Conservation (phyloP, 92 coral and sea anemone genomes). For the Parazoanthus atlanticus region DNA sequence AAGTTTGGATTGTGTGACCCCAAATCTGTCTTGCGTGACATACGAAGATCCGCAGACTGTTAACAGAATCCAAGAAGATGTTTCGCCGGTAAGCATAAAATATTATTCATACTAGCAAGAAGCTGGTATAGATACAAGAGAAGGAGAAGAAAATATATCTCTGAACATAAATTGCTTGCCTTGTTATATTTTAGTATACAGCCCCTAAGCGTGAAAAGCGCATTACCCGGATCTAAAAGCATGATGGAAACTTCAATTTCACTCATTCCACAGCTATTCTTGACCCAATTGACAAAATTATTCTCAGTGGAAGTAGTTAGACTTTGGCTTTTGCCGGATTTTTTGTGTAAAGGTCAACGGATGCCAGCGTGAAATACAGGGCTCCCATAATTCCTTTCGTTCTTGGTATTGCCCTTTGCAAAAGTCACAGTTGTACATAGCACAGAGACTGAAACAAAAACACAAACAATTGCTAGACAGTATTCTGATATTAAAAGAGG, state of each 20-base stretch:
- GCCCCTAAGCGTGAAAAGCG: too few species aligned
- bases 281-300: too few species aligned
- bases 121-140: too few species aligned
- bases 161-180: too few species aligned
- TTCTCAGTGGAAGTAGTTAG: background rate
- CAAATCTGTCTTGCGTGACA: conserved; percentile 18
- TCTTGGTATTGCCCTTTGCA: too few species aligned
- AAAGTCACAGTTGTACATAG: too few species aligned
- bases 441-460: too few species aligned
- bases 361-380: background rate
- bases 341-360: too few species aligned
- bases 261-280: background rate
- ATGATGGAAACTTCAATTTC: background rate
- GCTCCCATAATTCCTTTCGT: too few species aligned
- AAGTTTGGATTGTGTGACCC: conserved; percentile 33
- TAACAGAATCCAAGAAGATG: background rate
- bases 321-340: background rate
- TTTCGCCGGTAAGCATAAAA: conserved; percentile 2
- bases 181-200: too few species aligned
- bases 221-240: background rate
- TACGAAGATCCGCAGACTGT: background rate
- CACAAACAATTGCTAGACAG: too few species aligned
- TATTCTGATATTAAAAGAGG: background rate
- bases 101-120: background rate
- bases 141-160: background rate